Conservation (phyloP, 2,888 invertebrate species). For the Allygus modestus region DNA sequence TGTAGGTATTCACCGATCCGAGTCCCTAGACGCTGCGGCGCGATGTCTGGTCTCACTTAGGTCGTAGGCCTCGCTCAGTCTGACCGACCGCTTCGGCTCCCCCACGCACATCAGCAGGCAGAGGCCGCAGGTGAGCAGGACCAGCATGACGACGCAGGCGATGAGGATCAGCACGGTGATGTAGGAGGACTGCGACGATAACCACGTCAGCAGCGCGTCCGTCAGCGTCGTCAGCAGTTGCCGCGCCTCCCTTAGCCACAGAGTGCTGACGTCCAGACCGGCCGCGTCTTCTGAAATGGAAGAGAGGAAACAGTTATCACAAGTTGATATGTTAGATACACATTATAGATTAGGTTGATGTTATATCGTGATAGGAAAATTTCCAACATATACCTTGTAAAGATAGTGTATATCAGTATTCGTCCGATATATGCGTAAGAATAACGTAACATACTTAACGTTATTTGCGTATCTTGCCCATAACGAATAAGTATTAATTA, state of each 20-base stretch:
- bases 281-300: neutral
- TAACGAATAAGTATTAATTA: no score
- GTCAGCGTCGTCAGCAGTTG: neutral
- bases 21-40: neutral
- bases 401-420: no score
- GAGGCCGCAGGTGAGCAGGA: slow-evolving; percentile 9
- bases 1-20: neutral
- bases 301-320: no score
- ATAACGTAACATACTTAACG: no score
- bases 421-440: no score
- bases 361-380: no score
- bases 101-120: slow-evolving; percentile 1
- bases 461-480: no score
- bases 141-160: neutral
- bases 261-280: neutral
- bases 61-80: neutral
- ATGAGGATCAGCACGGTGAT: slow-evolving; percentile 14
- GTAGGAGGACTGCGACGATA: neutral
- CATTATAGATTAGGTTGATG: no score
- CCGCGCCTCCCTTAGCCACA: neutral
- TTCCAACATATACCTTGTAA: no score
- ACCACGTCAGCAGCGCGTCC: neutral
- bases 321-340: no score
- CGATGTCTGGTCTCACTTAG: neutral
- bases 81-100: neutral